phyloP scores from a whole-genome alignment of 2,113 vertebrate genomes.

The Megaceryle torquata region DNA sequence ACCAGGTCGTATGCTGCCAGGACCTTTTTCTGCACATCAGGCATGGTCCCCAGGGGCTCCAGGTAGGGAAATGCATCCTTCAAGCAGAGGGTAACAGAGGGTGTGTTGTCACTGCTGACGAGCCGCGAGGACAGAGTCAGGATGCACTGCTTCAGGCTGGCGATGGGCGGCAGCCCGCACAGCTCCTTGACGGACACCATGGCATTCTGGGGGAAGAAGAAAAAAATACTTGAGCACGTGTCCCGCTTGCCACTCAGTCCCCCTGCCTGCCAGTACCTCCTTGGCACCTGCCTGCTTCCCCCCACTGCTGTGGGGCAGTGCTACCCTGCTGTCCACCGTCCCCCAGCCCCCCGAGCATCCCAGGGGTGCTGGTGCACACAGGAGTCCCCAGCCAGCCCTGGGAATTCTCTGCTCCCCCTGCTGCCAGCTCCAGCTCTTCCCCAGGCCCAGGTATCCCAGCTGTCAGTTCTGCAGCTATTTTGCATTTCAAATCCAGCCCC shows the following conservation, averaged over 20 bases:
- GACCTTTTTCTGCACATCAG: constrained; percentile 88
- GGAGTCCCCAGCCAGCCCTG: not conserved
- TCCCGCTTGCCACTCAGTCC: rapidly evolving
- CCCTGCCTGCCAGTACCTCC: not conserved
- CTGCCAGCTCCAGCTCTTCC: not conserved
- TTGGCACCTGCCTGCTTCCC: not conserved
- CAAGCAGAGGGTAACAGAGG: constrained; percentile 84
- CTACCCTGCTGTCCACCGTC: rapidly evolving
- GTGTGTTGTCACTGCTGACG: constrained; percentile 78
- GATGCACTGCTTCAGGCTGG: constrained; percentile 96
- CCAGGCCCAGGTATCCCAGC: not conserved
- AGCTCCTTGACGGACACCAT: constrained; percentile 91
- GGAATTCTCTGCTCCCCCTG: no score
- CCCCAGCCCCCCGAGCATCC: rapidly evolving
- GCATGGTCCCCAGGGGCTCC: constrained; percentile 81
- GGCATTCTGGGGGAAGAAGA: constrained; percentile 76
- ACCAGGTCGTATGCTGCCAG: constrained; percentile 90
- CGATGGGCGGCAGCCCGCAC: constrained; percentile 93
- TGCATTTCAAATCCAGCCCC: not conserved
- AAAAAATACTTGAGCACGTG: not conserved
- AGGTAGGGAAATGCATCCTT: constrained; percentile 89
- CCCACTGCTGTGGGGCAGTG: not conserved
- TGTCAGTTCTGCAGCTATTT: not conserved
- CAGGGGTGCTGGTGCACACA: rapidly evolving
- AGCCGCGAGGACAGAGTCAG: constrained; percentile 88